Evolutionary conservation across 2,888 invertebrate species (phyloP).

Genomic region (Troides oblongomaculatus): DNA sequence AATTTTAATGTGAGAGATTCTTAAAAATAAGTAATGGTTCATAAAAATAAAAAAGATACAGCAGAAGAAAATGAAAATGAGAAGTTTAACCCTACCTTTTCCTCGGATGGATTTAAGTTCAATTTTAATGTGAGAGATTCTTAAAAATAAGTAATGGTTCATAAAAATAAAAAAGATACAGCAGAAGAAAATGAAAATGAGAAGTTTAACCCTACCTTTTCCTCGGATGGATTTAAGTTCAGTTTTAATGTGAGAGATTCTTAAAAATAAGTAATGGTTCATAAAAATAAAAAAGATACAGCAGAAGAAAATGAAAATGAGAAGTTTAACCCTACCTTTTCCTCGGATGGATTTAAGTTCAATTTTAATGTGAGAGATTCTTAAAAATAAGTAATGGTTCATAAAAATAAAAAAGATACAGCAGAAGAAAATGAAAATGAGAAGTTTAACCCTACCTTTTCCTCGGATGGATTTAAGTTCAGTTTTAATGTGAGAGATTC

Average conservation of each 20-base stretch:
- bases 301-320: no score
- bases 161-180: constrained; percentile 28
- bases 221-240: constrained; percentile 82
- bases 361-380: no score
- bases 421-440: no score
- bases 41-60: constrained; percentile 32
- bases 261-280: no score
- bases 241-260: constrained; percentile 78
- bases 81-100: constrained; percentile 63
- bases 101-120: constrained; percentile 82
- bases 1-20: constrained; percentile 77
- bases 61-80: constrained; percentile 40
- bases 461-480: no score
- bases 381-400: no score
- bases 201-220: constrained; percentile 63
- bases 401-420: no score
- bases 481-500: no score
- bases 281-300: no score
- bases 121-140: constrained; percentile 77
- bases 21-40: constrained; percentile 31
- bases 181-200: constrained; percentile 40
- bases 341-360: no score
- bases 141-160: constrained; percentile 31
- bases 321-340: no score
- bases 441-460: no score